Evolutionary conservation across 1,140 invertebrate genomes (phyloP).

Genomic region (Phenacoccus solenopsis): DNA sequence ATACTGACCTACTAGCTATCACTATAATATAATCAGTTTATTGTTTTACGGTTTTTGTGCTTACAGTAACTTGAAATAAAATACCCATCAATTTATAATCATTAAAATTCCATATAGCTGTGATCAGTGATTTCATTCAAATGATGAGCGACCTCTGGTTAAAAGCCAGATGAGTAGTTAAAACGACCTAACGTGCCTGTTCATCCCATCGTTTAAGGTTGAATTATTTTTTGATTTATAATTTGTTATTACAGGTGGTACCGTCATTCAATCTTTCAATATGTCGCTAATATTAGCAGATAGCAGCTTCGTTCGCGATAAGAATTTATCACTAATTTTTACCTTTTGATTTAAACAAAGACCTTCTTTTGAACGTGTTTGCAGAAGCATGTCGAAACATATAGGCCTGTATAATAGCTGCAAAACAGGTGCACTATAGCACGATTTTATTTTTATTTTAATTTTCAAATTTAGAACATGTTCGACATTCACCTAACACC

Average conservation of each 20-base stretch:
- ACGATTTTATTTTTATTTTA: too few relatives aligned
- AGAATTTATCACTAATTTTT: slow-evolving; percentile 7
- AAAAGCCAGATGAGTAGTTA: slow-evolving; percentile 1
- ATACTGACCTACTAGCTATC: too few relatives aligned
- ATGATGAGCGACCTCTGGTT: slow-evolving; percentile 9
- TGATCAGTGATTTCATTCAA: neutral
- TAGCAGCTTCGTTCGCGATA: neutral
- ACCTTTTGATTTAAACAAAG: neutral
- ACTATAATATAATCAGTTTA: too few relatives aligned
- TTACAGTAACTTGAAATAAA: too few relatives aligned
- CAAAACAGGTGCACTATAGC: neutral
- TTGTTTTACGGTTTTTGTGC: too few relatives aligned
- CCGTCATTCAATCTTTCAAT: neutral
- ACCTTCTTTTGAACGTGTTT: neutral
- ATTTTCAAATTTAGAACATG: too few relatives aligned
- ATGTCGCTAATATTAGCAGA: neutral
- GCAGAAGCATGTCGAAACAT: neutral
- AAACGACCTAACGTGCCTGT: slow-evolving; percentile 11
- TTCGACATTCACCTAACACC: too few relatives aligned
- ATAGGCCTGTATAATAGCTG: neutral
- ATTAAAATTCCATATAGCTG: slow-evolving; percentile 4
- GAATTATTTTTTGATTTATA: neutral
- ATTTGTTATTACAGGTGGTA: neutral
- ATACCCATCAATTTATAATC: neutral
- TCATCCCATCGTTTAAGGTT: slow-evolving; percentile 13